phyloP scores from a whole-genome alignment of 2,113 vertebrate genomes.

The Ochotona princeps region DNA sequence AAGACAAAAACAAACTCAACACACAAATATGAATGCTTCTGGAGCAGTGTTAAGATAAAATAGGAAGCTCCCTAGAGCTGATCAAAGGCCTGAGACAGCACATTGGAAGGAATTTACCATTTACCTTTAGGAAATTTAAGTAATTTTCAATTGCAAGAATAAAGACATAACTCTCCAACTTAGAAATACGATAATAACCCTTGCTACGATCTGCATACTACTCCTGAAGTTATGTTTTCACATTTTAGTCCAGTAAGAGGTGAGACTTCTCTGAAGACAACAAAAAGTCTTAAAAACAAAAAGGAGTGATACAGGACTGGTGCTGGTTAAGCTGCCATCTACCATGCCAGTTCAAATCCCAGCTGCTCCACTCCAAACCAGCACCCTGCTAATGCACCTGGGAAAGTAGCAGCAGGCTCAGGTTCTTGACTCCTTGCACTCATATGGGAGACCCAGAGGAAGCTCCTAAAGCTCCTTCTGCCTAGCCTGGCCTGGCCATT shows the following conservation, averaged over 20 bases:
- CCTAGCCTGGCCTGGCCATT: too few species aligned
- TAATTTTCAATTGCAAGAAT: not conserved
- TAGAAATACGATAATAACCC: not conserved
- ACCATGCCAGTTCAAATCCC: too few species aligned
- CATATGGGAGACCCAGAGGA: too few species aligned
- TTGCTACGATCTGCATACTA: not conserved
- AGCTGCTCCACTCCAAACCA: too few species aligned
- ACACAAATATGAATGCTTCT: not conserved
- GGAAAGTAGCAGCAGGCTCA: not conserved
- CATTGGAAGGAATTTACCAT: conserved; percentile 4
- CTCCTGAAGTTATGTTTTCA: not conserved
- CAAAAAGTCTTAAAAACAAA: not conserved
- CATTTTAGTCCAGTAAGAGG: not conserved
- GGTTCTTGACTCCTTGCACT: too few species aligned
- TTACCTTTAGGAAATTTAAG: not conserved
- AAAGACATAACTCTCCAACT: conserved; percentile 5
- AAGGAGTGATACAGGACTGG: not conserved
- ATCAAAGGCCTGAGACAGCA: not conserved
- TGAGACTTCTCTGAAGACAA: not conserved
- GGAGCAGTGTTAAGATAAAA: not conserved
- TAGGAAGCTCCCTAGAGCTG: not conserved
- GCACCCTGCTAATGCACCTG: too few species aligned
- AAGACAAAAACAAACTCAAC: not conserved
- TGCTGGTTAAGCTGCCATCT: too few species aligned
- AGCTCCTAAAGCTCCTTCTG: too few species aligned